Evolutionary conservation across 2,113 vertebrate genomes (phyloP), one percentile per base, ranked within the genome.

Genomic region (Leptodactylus fuscus): DNA sequence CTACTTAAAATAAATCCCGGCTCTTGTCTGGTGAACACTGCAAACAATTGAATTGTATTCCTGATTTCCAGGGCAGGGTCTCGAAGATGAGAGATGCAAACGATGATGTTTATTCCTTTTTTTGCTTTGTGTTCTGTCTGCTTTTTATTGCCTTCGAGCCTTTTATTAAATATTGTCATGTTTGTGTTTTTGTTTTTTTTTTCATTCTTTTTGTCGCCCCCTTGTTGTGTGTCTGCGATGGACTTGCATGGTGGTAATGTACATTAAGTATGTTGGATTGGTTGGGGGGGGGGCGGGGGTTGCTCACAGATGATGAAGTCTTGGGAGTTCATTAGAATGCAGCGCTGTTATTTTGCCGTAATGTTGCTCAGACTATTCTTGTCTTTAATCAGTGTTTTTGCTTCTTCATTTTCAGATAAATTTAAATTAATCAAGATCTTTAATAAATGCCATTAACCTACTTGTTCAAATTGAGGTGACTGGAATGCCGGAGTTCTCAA

Each of bases 1-100:
- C 86, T 90, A 91, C 88, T 89, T 92, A 87, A 88, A 85, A 86
- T 86, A 86, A 86, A 86, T 86, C 84, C 84, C 67, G 13, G 65
- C 76, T 81, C 77, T 86, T 81, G 76, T 81, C 84, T 81, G 36
- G 65, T 7, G 27, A 86, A 86, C 76, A 81, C 36, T 46, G 69
- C 49, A 55, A 81, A 81, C 84, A 81, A 86, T 73, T 60, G 83
- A 85, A 85, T 85, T 70, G 84, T 24, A 86, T 71, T 86, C 41
- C 20, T 81, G 77, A 85, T 69, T 85, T 67, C 18, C 55, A 86
- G 84, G 84, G 78, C 84, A 79, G 84, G 65, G 62, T 78, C 75
- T 85, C 22, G 46, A 85, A 62, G 38, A 60, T 20, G 34, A 73
- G 76, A 80, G 76, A 80, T 80, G 75, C 75, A 85, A 85, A 85